These are phyloP conservation scores for Mergus octosetaceus DNA, from an alignment of 2,797 vertebrate species.

Conservation along the genomic window DNA sequence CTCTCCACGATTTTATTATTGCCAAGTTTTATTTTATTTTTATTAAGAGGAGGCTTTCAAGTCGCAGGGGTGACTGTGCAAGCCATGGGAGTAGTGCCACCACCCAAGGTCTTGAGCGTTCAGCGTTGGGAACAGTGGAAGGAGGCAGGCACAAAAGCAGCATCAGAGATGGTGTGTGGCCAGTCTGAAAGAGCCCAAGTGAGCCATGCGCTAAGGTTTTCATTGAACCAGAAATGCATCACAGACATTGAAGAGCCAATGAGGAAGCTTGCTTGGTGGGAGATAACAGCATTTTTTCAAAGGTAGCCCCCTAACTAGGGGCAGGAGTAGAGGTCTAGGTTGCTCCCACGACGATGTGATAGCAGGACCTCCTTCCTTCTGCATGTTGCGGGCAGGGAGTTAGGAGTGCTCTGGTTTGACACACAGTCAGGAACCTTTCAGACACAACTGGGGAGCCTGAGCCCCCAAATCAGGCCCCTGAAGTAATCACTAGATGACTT, in stretches of 20 bases:
- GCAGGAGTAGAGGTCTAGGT: neutral
- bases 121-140: accelerated
- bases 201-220: neutral
- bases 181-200: neutral
- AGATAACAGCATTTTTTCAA: neutral
- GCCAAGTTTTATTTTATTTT: neutral
- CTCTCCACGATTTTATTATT: neutral
- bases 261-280: neutral
- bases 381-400: neutral
- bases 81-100: neutral
- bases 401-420: neutral
- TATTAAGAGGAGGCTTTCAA: neutral
- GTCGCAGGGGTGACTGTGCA: neutral
- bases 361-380: neutral
- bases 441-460: neutral
- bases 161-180: neutral
- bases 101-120: neutral
- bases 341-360: neutral
- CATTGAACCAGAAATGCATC: neutral
- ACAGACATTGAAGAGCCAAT: neutral
- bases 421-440: neutral
- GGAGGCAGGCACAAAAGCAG: neutral
- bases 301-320: neutral
- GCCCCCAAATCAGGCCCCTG: neutral
- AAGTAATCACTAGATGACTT: neutral